phyloP scores from a whole-genome alignment of 2,888 invertebrate species.

The Antheraea assamensis region DNA sequence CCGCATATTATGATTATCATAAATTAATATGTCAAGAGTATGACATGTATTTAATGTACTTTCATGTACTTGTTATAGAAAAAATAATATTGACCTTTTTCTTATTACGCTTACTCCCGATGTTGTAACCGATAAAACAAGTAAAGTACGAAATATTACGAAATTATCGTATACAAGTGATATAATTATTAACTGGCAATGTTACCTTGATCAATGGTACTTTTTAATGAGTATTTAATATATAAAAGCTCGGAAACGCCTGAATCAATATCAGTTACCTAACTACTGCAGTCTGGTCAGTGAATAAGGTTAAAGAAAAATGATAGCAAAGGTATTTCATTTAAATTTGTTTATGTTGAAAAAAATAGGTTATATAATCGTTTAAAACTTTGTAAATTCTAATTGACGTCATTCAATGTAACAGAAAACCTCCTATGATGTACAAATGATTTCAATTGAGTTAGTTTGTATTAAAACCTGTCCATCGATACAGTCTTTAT shows the following conservation, averaged over 20 bases:
- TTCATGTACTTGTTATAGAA: not conserved
- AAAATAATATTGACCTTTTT: not conserved
- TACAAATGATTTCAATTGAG: too few relatives aligned
- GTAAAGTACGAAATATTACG: constrained; percentile 1
- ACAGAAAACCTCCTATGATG: too few relatives aligned
- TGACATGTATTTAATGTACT: not conserved
- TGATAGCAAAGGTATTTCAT: not conserved
- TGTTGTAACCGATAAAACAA: constrained; percentile 7
- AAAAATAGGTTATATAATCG: not conserved
- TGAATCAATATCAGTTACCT: not conserved
- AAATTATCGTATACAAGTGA: not conserved
- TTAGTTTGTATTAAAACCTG: too few relatives aligned
- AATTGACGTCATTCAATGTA: too few relatives aligned
- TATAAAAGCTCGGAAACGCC: constrained; percentile 1
- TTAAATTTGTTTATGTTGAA: not conserved
- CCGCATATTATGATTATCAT: too few relatives aligned
- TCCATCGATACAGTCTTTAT: too few relatives aligned
- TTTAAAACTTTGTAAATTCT: not conserved
- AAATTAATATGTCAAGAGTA: not conserved
- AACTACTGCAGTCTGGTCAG: not conserved
- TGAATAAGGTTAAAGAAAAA: not conserved
- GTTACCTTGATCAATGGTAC: constrained; percentile 6
- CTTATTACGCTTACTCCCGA: not conserved
- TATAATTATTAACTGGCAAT: not conserved
- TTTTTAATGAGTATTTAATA: constrained; percentile 1